Base-by-base conservation (phyloP, 2,888 invertebrate species). In the Lutraria lutraria region DNA sequence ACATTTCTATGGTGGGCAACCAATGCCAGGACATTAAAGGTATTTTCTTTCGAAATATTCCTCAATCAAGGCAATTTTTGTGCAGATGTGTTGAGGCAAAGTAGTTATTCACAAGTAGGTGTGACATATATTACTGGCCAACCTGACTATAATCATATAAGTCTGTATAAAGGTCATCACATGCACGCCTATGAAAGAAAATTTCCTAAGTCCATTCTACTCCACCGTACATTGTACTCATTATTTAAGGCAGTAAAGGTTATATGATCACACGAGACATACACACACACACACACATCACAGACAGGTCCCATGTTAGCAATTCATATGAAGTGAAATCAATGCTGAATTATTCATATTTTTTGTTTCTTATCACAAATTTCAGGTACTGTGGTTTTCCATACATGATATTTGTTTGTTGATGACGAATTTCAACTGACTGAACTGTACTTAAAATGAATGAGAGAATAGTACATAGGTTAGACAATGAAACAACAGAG, bases 201-300 rank as follows among this genome's bases (percentile, higher is more conserved):
- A 56, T 56, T 19, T 21, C 16, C 56, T 12, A 16, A 56, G 56
- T 21, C 16, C 56, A 1, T 56, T 6, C 16, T 19, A 56, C 56
- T 56, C 21, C 21, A 21, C 56, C 56, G 12, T 19, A 34, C 13
- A 76, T 25, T 21, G 10, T 25, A 8, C 25, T 63, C 8, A 10
- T 8, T 8, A 76, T 19, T 19, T 76, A 76, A 76, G 76, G 76
- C 76, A 76, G 76, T 31, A 34, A 25, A 76, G 34, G 29, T 31
- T 31, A 31, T 25, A 31, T 16, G 21, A 76, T 25, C 31, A 76
- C 76, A 76, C 76, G 31, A 16, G 25, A 31, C 16, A 76, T 34
- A 34, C 21, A 15, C 72, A 76, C 76, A 76, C 76, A 34, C 21
- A 15, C 72, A 76, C 76, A 76, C 76, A 76, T 76, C 76, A 76